phyloP scores from a whole-genome alignment of 2,888 invertebrate species.

The Allophyes oxyacanthae region DNA sequence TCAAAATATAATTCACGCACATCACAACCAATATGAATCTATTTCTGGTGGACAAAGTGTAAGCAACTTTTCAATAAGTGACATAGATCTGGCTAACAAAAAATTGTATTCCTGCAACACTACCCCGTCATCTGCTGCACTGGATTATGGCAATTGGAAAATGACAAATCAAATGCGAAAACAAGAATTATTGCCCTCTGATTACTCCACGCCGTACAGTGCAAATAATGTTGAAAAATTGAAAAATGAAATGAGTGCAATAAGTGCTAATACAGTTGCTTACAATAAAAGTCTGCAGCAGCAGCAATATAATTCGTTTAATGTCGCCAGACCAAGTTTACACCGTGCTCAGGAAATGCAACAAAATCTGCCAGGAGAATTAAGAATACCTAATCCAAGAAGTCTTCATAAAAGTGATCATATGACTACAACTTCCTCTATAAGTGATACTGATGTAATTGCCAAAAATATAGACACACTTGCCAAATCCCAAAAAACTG shows the following conservation, averaged over 20 bases:
- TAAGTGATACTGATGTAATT: constrained; percentile 67
- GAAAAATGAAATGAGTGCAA: constrained; percentile 69
- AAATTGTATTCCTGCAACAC: constrained; percentile 78
- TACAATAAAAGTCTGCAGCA: constrained; percentile 81
- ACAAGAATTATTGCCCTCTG: constrained; percentile 77
- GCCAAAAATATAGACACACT: constrained; percentile 73
- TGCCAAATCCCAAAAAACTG: constrained; percentile 77
- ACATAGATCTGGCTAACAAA: constrained; percentile 83
- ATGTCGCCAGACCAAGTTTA: constrained; percentile 68
- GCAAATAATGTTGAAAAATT: constrained; percentile 73
- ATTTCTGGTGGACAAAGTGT: constrained; percentile 70
- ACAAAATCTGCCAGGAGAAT: constrained; percentile 76
- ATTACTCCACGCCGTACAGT: constrained; percentile 77
- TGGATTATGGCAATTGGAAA: constrained; percentile 85
- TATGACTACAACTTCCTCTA: constrained; percentile 61
- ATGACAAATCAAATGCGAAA: constrained; percentile 76
- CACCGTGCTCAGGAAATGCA: constrained; percentile 77
- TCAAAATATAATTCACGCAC: constrained; percentile 77
- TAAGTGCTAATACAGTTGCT: constrained; percentile 68
- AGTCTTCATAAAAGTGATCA: constrained; percentile 75
- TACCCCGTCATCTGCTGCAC: constrained; percentile 67
- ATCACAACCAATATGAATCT: constrained; percentile 79
- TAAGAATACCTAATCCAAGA: constrained; percentile 83
- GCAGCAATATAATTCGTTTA: constrained; percentile 77
- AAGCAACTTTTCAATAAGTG: constrained; percentile 80